A percentile compares a stretch with the other conserved stretches of the same genome.
phyloP scores from a whole-genome alignment of 2,113 vertebrate genomes.

The Tretioscincus oriximinensis region DNA sequence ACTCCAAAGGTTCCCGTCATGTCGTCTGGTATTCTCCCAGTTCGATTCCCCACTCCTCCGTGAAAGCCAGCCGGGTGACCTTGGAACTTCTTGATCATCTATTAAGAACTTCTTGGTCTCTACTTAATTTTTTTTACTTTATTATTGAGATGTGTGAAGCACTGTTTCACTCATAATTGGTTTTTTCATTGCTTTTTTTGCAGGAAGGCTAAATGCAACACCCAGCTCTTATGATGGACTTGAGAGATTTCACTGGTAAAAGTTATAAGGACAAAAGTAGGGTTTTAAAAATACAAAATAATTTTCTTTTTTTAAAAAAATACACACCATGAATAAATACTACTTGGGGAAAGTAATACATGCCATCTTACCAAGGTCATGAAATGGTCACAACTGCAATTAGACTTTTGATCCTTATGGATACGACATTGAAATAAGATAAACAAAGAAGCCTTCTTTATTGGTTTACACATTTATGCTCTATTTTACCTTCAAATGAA shows the following conservation, averaged over 20 bases:
- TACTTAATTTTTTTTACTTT: constrained; percentile 10
- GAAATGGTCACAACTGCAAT: neutral
- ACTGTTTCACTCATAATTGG: constrained; percentile 34
- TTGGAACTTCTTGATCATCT: constrained; percentile 31
- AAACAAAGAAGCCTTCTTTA: too few species aligned
- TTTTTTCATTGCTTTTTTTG: constrained; percentile 25
- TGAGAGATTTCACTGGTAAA: neutral
- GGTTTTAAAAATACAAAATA: too few species aligned
- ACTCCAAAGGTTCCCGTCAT: too few species aligned
- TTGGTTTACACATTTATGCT: neutral
- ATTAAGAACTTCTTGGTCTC: too few species aligned
- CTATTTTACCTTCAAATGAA: neutral
- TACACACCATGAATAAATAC: neutral
- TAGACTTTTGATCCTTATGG: neutral
- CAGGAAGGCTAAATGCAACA: constrained; percentile 1
- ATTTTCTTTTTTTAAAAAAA: neutral
- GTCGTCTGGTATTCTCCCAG: too few species aligned
- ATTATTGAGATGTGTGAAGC: constrained; percentile 27
- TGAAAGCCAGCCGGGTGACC: too few species aligned
- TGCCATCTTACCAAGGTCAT: neutral
- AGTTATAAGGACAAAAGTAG: neutral
- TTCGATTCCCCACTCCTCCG: too few species aligned
- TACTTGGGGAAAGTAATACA: neutral
- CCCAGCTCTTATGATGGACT: neutral
- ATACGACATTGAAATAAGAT: neutral